Base-by-base conservation (phyloP, 1,140 invertebrate species). In the Probaryconus sp. region DNA sequence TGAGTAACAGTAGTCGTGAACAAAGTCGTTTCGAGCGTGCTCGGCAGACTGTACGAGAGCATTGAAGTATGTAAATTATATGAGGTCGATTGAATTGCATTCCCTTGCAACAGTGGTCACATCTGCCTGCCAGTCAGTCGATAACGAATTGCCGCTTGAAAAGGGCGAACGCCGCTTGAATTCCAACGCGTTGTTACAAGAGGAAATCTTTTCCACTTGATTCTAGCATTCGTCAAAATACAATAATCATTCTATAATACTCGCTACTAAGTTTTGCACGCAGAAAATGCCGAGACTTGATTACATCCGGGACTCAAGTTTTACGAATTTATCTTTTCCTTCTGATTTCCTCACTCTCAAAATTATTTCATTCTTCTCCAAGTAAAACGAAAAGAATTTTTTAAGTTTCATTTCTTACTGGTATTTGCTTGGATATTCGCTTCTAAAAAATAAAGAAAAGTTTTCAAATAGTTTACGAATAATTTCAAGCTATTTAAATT, bases 81-180 rank as follows among this genome's bases (percentile, higher is more conserved):
- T 7, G 11, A 18, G 6, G 26, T 60, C 47, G 53, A 68, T 68
- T 68, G 53, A 58, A 60, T 68, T 43, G 43, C 64, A 51, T 68
- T 37, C 16, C 60, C 35, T 16, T 38, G 40, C 28, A 37, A 40
- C 48, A 40, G 26, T 53, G 40, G 61, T 48, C 50, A 48, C 63
- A 67, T 67, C 63, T 67, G 53, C 43, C 35, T 51, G 35, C 53
- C 33, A 31, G 51, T 50, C 64, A 51, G 20, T 35, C 43, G 51
- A 58, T 68, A 68, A 68, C 45, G 53, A 68, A 68, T 68, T 60
- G 33, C 64, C 47, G 28, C 31, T 26, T 51, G 18, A 50, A 68
- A 68, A 58, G 40, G 11, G 51, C 50, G 20, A 42, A 55, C 16
- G 30, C 37, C 30, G 42, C 16, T 45, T 50, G 26, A 45, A 51